These are phyloP conservation scores for Metaphire vulgaris DNA, from an alignment of 1,140 invertebrate genomes.

Conservation along the genomic window DNA sequence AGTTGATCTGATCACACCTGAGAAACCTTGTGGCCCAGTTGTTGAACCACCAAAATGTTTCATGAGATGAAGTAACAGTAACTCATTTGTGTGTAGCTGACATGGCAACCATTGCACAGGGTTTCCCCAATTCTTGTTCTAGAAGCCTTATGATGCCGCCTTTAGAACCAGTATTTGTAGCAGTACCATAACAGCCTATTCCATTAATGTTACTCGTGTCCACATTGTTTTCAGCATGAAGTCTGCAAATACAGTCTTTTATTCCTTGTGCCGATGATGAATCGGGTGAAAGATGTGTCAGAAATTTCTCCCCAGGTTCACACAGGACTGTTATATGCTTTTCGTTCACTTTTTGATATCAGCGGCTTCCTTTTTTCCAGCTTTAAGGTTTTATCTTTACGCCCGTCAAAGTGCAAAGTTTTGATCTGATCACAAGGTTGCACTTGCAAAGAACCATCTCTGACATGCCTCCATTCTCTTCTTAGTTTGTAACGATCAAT, in stretches of 20 bases:
- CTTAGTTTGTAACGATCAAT: too few relatives aligned
- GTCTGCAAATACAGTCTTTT: neutral
- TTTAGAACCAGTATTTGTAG: neutral
- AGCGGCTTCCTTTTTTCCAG: too few relatives aligned
- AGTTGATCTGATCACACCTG: neutral
- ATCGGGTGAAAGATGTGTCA: neutral
- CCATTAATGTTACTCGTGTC: neutral
- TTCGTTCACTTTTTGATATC: too few relatives aligned
- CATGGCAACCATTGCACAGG: neutral
- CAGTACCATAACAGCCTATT: neutral
- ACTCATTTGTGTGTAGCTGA: neutral
- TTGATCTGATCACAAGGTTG: too few relatives aligned
- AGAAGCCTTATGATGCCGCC: neutral
- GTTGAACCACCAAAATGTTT: neutral
- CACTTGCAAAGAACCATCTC: too few relatives aligned
- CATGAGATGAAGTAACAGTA: neutral
- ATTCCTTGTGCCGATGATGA: neutral
- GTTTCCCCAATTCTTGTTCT: neutral
- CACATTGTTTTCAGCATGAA: neutral
- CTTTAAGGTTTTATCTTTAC: too few relatives aligned
- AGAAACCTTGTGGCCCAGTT: neutral
- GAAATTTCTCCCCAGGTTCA: neutral
- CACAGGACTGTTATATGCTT: neutral
- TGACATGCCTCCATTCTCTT: too few relatives aligned
- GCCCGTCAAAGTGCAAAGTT: too few relatives aligned